These are phyloP conservation scores for Anneissia japonica DNA, from an alignment of 35 echinoderm and acorn worm species.

Conservation along the genomic window DNA sequence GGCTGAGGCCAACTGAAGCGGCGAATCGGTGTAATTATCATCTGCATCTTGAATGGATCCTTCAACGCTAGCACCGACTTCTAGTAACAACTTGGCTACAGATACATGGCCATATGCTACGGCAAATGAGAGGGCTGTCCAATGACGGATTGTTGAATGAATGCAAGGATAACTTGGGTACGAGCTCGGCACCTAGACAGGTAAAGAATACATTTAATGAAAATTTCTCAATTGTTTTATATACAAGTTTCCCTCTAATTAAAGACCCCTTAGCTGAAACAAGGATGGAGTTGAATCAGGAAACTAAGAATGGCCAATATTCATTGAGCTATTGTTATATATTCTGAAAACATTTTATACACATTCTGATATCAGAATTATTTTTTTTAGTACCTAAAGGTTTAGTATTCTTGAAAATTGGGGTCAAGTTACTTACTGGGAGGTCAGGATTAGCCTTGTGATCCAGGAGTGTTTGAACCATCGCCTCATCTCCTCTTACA, in stretches of 20 bases:
- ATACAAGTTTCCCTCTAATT: too few species aligned
- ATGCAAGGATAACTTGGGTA: conserved; percentile 56
- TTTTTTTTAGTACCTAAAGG: too few species aligned
- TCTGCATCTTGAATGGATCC: conserved; percentile 56
- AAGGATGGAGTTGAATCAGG: too few species aligned
- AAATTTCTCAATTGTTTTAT: too few species aligned
- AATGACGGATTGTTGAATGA: conserved; percentile 83
- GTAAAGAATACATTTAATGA: background rate
- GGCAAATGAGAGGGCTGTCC: conserved; percentile 95
- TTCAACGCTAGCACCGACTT: conserved; percentile 63
- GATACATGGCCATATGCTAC: conserved; percentile 57
- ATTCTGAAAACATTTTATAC: background rate
- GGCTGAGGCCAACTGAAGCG: conserved; percentile 77
- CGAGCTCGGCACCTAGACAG: conserved; percentile 63
- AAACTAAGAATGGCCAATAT: too few species aligned
- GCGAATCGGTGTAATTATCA: conserved; percentile 86
- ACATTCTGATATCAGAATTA: background rate
- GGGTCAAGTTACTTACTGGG: too few species aligned
- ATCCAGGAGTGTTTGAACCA: conserved; percentile 74
- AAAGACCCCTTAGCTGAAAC: too few species aligned
- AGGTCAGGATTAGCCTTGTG: background rate
- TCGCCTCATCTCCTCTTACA: conserved; percentile 84
- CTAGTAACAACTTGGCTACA: conserved; percentile 61
- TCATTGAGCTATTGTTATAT: too few species aligned
- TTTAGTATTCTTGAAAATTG: too few species aligned